Evolutionary conservation across 2,797 vertebrate species (phyloP), one percentile per base, ranked within the genome.

Genomic region (Semotilus atromaculatus): DNA sequence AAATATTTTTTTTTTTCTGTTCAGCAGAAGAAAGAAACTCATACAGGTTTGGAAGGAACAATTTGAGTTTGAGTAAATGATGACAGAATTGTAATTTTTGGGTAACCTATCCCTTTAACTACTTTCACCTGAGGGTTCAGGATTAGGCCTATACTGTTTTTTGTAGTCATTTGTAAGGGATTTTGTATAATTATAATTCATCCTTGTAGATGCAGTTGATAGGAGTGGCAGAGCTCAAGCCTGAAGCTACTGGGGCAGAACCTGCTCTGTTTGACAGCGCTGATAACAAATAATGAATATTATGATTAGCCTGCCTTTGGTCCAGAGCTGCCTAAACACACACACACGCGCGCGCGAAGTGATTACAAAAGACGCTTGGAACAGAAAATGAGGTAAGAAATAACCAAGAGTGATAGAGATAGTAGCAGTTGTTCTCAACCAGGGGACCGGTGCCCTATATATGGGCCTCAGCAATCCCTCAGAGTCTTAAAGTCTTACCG

Each of bases 301-400:
- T 87, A 82, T 84, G 70, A 86, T 90, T 89, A 81, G 45, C 40
- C 64, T 79, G 9, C 66, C 84, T 79, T 87, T 84, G 83, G 55
- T 73, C 70, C 23, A 40, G 53, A 53, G 34, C 66, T 38, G 43
- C 74, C 60, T 55, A 29, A 71, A 80, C 43, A 76, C 21, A 36
- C 66, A n/a, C 38, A 72, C 72, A 34, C 29, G 23, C 9, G 43
- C 2, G 31, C 16, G 8, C 23, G 6, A 31, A 79, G 19, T 66
- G 43, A 79, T 66, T 66, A 66, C 18, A 79, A 66, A 79, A 74
- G 72, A 8, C 0, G 7, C 40, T 2, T 36, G 29, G 48, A 74
- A 53, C 5, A 53, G 11, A 53, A 55, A 53, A 55, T 14, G 6
- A 48, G 16, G 7, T 72, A 72, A 29, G 16, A 48, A 48, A 73